A percentile compares a stretch with the other conserved stretches of the same genome.
Evolutionary conservation across 2,888 invertebrate species (phyloP).

Genomic region (Drosophila paranaensis): DNA sequence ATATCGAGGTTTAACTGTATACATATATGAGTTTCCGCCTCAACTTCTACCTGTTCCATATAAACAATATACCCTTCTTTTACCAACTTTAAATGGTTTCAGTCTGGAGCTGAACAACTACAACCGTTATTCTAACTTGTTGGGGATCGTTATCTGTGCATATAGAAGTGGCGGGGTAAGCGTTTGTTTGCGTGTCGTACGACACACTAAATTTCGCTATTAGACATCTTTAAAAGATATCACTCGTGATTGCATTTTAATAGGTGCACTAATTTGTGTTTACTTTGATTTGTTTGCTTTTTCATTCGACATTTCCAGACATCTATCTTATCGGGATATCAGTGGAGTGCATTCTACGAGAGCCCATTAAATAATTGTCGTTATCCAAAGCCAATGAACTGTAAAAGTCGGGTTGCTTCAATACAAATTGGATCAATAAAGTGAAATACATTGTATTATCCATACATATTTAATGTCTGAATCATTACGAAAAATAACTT

Average conservation of each 20-base stretch:
- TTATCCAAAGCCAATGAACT: neutral
- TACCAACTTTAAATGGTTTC: neutral
- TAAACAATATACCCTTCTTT: neutral
- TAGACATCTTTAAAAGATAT: constrained; percentile 9
- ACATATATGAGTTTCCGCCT: neutral
- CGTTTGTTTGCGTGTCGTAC: constrained; percentile 21
- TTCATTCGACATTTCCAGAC: neutral
- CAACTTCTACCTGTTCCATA: neutral
- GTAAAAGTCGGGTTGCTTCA: neutral
- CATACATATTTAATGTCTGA: neutral
- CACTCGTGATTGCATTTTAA: constrained; percentile 22
- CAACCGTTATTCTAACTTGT: constrained; percentile 4
- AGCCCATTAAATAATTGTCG: neutral
- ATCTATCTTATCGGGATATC: constrained; percentile 9
- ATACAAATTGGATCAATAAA: neutral
- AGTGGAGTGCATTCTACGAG: constrained; percentile 3
- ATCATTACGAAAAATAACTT: neutral
- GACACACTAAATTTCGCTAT: constrained; percentile 11
- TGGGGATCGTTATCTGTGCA: constrained; percentile 27
- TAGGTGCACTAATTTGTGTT: constrained; percentile 10
- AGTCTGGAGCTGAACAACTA: neutral
- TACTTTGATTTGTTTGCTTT: constrained; percentile 18
- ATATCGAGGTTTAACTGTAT: neutral
- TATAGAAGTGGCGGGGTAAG: neutral
- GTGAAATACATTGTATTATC: neutral